Percentiles rank a stretch among this genome's conserved stretches.
These are phyloP conservation scores for Paratilapia polleni DNA, from an alignment of 2,113 vertebrate genomes.

Conservation along the genomic window DNA sequence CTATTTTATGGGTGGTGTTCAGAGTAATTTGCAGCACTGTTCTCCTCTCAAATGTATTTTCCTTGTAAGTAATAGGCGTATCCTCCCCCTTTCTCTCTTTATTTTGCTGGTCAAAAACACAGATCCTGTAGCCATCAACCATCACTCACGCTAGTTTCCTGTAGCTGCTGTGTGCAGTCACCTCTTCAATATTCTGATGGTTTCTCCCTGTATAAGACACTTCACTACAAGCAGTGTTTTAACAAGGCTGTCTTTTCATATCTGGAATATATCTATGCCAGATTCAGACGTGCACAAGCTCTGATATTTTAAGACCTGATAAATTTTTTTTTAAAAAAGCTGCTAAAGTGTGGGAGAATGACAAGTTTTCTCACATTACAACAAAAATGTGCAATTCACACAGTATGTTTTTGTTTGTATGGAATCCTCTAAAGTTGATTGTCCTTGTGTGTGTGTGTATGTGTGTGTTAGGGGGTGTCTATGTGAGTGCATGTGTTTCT, in stretches of 20 bases:
- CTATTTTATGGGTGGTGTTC: slow-evolving; percentile 21
- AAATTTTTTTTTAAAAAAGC: background rate
- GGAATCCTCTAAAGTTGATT: slow-evolving; percentile 15
- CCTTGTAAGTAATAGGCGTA: background rate
- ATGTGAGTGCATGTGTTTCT: slow-evolving; percentile 38
- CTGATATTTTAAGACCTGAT: background rate
- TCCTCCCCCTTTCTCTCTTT: background rate
- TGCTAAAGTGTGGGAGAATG: slow-evolving; percentile 17
- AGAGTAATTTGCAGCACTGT: slow-evolving; percentile 2
- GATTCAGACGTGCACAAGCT: slow-evolving; percentile 2
- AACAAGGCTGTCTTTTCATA: background rate
- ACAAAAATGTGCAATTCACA: slow-evolving; percentile 24
- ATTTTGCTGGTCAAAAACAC: slow-evolving; percentile 10
- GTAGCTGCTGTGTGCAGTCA: background rate
- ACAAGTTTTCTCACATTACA: slow-evolving; percentile 33
- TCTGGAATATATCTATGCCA: background rate
- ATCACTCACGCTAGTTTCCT: background rate
- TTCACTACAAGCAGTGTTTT: background rate
- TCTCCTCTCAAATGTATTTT: background rate
- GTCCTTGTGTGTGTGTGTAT: slow-evolving; percentile 4
- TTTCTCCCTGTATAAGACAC: background rate
- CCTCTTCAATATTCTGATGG: background rate
- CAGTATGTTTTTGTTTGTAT: slow-evolving; percentile 41
- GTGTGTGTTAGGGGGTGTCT: background rate
- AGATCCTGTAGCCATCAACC: slow-evolving; percentile 14